Evolutionary conservation across 1,140 invertebrate genomes (phyloP).

Genomic region (Antheraea mylitta): DNA sequence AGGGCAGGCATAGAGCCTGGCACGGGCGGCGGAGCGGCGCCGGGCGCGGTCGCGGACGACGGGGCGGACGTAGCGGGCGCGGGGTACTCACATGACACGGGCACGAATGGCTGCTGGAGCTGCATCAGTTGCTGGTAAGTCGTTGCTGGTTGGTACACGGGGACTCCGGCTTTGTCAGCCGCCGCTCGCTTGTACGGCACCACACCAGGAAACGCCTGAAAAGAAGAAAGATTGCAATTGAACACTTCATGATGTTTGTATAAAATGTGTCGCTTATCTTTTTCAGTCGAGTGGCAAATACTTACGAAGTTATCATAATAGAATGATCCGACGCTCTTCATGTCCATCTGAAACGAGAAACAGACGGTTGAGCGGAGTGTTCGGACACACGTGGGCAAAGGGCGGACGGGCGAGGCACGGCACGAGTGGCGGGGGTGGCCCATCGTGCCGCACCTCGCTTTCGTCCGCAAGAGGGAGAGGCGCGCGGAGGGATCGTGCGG

Average conservation of each 20-base stretch:
- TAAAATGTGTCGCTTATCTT: neutral
- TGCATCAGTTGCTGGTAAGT: slow-evolving; percentile 98
- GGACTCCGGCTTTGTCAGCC: slow-evolving; percentile 96
- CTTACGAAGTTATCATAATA: slow-evolving; percentile 97
- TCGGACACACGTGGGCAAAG: slow-evolving; percentile 41
- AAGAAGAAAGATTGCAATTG: neutral
- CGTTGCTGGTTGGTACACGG: slow-evolving; percentile 95
- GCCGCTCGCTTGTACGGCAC: slow-evolving; percentile 94
- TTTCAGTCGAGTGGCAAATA: slow-evolving; percentile 61
- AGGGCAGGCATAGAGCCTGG: slow-evolving; percentile 51
- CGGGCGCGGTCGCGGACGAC: slow-evolving; percentile 59
- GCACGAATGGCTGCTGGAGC: slow-evolving; percentile 94
- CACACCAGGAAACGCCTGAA: slow-evolving; percentile 95
- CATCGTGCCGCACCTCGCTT: slow-evolving; percentile 36
- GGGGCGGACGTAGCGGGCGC: slow-evolving; percentile 83
- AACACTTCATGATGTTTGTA: neutral
- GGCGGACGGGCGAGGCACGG: slow-evolving; percentile 46
- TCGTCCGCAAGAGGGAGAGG: slow-evolving; percentile 44
- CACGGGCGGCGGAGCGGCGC: slow-evolving; percentile 36
- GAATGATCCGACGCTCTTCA: slow-evolving; percentile 95
- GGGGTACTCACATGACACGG: slow-evolving; percentile 95
- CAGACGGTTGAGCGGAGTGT: slow-evolving; percentile 58
- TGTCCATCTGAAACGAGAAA: slow-evolving; percentile 90
- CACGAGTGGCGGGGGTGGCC: slow-evolving; percentile 45
- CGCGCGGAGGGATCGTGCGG: slow-evolving; percentile 54